Evolutionary conservation across 35 echinoderm and acorn worm species (phyloP), one percentile per base, ranked within the genome.

Genomic region (Amphiura filiformis): DNA sequence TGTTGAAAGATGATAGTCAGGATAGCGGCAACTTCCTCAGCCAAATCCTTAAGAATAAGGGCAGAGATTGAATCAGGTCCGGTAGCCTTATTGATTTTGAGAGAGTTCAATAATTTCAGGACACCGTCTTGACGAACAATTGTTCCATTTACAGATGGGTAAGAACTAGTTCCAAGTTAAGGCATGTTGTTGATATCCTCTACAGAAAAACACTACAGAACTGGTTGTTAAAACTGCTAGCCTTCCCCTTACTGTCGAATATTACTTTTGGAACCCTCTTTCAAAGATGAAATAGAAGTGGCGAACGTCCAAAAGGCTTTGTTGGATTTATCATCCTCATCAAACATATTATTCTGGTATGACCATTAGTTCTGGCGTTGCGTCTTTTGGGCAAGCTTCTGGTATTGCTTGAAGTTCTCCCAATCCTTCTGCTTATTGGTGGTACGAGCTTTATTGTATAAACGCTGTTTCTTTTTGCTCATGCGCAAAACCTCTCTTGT

Each of bases 251-350:
- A 70, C 61, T 70, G 28, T 70, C 61, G 28, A 70, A 70, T 13
- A 70, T 15, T 4, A 70, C 61, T 70, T n/a, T 11, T 70, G 61
- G 17, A 30, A 30, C 61, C 61, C 1, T 11, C 61, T 11, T 70
- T 70, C 61, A 70, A n/a, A 13, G 64, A 57, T 47, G 65, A 39
- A 31, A 89, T 82, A 39, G 34, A 39, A 32, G 65, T 39, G 20
- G 78, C 83, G 76, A 88, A 88, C 76, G 40, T 56, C 86, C 76
- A n/a, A 80, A 44, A 88, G 80, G 61, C 15, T 70, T 70, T 70
- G 26, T 70, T 70, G 7, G 61, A 70, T n/a, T 70, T 70, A n/a
- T 70, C 61, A n/a, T 30, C 26, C 61, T 70, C 26, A 23, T 70
- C 28, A 26, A 70, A 70, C 61, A 70, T 70, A 1, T 70, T 30